Evolutionary conservation across 2,888 invertebrate genomes (phyloP).

Genomic region (Pristionchus japonicus): DNA sequence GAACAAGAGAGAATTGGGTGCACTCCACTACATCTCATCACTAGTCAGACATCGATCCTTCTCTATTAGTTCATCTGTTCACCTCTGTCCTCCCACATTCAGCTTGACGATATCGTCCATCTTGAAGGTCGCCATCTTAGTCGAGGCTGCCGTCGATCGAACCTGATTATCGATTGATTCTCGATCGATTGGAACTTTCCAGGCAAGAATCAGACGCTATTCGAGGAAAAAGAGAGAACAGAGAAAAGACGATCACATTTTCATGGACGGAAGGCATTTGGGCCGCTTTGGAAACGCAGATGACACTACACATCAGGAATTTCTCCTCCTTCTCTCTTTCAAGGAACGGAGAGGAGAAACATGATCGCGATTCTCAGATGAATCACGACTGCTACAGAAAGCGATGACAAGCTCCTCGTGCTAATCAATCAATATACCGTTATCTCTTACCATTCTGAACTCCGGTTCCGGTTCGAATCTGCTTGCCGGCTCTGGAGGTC

Average conservation of each 20-base stretch:
- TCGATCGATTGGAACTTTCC: no score
- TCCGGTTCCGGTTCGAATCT: not conserved
- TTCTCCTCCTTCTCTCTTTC: not conserved
- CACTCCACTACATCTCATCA: no score
- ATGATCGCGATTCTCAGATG: not conserved
- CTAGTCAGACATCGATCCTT: no score
- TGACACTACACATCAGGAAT: conserved; percentile 34
- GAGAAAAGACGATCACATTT: not conserved
- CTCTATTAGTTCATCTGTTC: not conserved
- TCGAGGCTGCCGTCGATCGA: not conserved
- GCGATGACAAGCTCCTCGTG: not conserved
- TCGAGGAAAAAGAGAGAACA: not conserved
- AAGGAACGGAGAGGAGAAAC: not conserved
- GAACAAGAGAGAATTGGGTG: no score
- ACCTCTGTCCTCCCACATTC: conserved; percentile 46
- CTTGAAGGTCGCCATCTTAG: conserved; percentile 1
- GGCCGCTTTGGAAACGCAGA: not conserved
- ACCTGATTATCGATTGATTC: no score
- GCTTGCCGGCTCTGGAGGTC: not conserved
- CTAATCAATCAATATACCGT: conserved; percentile 34
- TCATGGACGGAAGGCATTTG: conserved; percentile 29
- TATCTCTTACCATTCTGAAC: not conserved
- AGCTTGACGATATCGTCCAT: conserved; percentile 45
- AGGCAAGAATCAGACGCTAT: no score
- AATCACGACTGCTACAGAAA: not conserved